Base-by-base conservation (phyloP, 2,888 invertebrate species). In the Mayetiola destructor region DNA sequence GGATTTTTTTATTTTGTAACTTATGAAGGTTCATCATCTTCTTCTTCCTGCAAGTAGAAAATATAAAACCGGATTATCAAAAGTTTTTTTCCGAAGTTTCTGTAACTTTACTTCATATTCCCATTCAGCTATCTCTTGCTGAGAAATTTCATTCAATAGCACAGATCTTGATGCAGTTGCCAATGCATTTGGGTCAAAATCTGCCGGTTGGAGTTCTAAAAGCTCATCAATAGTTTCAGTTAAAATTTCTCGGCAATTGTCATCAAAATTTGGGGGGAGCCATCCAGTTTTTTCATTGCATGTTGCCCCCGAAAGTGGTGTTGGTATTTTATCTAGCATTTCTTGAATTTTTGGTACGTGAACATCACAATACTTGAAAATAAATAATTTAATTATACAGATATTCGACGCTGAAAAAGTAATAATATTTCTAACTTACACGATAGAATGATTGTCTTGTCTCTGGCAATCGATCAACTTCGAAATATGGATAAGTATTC, bases 361-460 rank as follows among this genome's bases (percentile, higher is more conserved):
- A 40, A 94, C 76, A 70, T 95, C 89, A 65, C 87, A 86, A 66
- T 84, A 85, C 83, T 87, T 64, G 27, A 69, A 67, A 62, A 59
- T 30, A 61, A 42, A 56, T 58, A 57, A 27, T 55, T 6, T 40
- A 32, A 29, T 21, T 40, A 39, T 32, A 18, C 8, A 57, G 27
- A 29, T 16, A 56, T 23, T 23, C 30, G 16, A 55, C 39, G 29
- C 14, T 18, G 36, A 12, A 36, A 36, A 36, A 3, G n/a, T n/a
- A 36, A 36, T n/a, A 36, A 36, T 40, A 20, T 27, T 9, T 57
- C 35, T 54, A 42, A 56, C 40, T 61, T 70, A 89, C 85, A 77
- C 92, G 90, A 69, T 92, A 89, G 71, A 88, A 89, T 76, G 90
- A 88, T 72, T 94, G 93, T 37, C 89, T 73, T 55, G 86, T 87